Percentiles rank a stretch among this genome's conserved stretches.
Conservation (phyloP, 2,113 vertebrate genomes). For the Euleptes europaea region DNA sequence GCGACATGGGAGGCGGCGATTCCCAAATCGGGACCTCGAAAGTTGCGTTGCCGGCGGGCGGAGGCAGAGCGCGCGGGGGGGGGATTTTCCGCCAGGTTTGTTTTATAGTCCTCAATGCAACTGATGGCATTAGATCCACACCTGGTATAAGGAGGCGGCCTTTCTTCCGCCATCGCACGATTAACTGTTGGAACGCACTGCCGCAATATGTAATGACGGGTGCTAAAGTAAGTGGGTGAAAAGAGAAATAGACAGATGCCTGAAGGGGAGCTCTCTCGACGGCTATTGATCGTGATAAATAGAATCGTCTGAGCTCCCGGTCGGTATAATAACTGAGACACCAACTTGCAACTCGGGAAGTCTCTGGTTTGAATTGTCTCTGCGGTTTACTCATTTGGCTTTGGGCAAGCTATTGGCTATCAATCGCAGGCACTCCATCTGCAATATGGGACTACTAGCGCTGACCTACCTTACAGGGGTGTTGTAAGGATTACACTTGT, state of each 20-base stretch:
- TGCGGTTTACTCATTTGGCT: too few relatives aligned
- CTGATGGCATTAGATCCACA: neutral
- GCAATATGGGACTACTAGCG: neutral
- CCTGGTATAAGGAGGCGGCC: too few relatives aligned
- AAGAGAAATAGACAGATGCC: neutral
- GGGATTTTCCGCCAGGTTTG: neutral
- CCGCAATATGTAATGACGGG: neutral
- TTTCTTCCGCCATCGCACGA: too few relatives aligned
- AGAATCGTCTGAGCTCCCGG: too few relatives aligned
- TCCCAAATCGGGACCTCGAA: too few relatives aligned
- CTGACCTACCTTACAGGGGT: neutral
- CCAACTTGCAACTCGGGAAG: too few relatives aligned
- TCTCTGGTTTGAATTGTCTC: too few relatives aligned
- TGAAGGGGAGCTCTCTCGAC: neutral
- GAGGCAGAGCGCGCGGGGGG: neutral
- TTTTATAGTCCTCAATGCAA: too few relatives aligned
- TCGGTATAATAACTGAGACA: too few relatives aligned
- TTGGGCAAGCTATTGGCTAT: too few relatives aligned
- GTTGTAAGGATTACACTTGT: neutral
- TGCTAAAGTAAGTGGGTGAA: neutral
- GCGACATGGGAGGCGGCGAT: neutral
- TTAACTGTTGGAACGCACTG: neutral
- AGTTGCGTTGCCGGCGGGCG: too few relatives aligned
- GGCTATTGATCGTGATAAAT: neutral
- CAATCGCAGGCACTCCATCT: too few relatives aligned